Evolutionary conservation across 2,888 invertebrate species (phyloP), one percentile per base, ranked within the genome.

Genomic region (Biston betularia): DNA sequence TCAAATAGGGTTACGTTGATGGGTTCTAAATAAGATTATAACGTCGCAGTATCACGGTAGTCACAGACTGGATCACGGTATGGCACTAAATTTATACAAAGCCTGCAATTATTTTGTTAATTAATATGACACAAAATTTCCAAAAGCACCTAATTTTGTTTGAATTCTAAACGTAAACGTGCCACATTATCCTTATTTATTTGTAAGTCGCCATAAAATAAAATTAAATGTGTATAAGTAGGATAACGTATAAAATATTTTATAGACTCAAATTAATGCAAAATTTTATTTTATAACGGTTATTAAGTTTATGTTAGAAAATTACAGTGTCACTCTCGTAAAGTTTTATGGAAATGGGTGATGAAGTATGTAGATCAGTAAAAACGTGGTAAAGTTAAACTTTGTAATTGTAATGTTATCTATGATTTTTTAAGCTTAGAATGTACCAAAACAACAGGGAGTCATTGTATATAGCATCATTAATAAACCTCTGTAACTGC

Each of bases 301-400:
- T 44, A 60, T 61, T 46, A 46, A n/a, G 54, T 63, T 67, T 62
- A 67, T 67, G 66, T n/a, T 57, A 45, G 45, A 50, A 64, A 70
- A 70, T 70, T 64, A 66, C 62, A 63, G 69, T 62, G 49, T 61
- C 38, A 34, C 45, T 65, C 54, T 55, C 53, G 48, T 69, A 49
- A 69, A 52, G 14, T 52, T 65, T 65, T 60, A 69, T 40, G 63
- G 48, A 12, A 62, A 42, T 50, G 15, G n/a, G 40, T 12, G 42
- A 33, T 15, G 38, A 64, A 58, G 48, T n/a, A n/a, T n/a, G n/a
- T n/a, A 58, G 55, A 62, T 65, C 59, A 63, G 48, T 34, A 55
- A 48, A 65, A 63, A 61, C 54, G 55, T 50, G 46, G 50, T 38
- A 53, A 49, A 53, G 61, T 44, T 53, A 56, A 60, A 7, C 11